Evolutionary conservation across 2,888 invertebrate species (phyloP).

Genomic region (Lymantria monacha): DNA sequence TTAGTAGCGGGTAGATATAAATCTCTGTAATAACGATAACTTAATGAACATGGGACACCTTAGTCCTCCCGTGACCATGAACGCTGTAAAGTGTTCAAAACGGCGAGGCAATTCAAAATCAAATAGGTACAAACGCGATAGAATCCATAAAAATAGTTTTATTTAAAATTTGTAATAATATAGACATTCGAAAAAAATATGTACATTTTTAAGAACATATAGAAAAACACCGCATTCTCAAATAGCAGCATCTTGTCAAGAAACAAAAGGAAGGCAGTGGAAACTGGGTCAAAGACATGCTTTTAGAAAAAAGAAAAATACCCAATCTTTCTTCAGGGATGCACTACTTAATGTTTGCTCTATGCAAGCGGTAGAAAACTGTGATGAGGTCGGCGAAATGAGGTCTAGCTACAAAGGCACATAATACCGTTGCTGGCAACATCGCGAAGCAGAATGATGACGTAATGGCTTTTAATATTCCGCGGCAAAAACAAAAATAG

Average conservation of each 20-base stretch:
- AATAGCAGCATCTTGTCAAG: conserved; percentile 23
- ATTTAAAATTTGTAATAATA: no score
- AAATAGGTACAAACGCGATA: no score
- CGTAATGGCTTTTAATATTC: conserved; percentile 15
- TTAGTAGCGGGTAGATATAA: no score
- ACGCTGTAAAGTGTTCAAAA: no score
- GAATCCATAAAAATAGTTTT: no score
- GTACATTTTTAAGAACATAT: no score
- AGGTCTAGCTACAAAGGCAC: conserved; percentile 33
- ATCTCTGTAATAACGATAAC: no score
- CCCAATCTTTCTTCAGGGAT: conserved; percentile 9
- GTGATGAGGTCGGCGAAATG: conserved; percentile 45
- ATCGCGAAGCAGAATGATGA: conserved; percentile 15
- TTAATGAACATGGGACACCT: no score
- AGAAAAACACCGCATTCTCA: conserved; percentile 9
- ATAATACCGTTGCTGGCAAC: conserved; percentile 3
- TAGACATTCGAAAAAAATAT: no score
- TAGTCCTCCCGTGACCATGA: no score
- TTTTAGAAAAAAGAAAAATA: conserved; percentile 19
- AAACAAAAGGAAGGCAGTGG: conserved; percentile 8
- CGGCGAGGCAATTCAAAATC: no score
- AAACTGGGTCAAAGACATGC: conserved; percentile 31
- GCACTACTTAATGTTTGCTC: conserved; percentile 33
- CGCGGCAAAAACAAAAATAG: conserved; percentile 4
- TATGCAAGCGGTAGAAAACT: conserved; percentile 26